Evolutionary conservation across 2,888 invertebrate species (phyloP).

Genomic region (Stratiomys singularior): DNA sequence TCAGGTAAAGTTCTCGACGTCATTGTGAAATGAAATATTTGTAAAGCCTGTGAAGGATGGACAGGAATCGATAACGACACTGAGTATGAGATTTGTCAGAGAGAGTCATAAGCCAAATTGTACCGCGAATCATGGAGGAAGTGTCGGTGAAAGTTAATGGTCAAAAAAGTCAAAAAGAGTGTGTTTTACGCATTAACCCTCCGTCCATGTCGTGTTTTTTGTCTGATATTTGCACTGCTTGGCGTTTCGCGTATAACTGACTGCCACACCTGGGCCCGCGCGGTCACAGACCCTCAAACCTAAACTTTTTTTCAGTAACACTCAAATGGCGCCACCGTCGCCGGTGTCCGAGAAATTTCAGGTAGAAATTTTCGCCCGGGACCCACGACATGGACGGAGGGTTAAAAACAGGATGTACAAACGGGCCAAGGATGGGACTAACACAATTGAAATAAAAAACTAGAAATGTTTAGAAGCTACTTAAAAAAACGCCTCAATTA

Average conservation of each 20-base stretch:
- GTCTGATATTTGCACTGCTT: too few relatives aligned
- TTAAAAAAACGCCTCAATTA: background rate
- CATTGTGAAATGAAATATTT: background rate
- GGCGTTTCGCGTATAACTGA: too few relatives aligned
- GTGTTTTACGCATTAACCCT: constrained; percentile 34
- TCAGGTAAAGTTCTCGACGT: constrained; percentile 26
- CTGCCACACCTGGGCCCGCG: too few relatives aligned
- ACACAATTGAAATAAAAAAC: background rate
- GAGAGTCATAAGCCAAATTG: constrained; percentile 22
- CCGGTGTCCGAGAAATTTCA: too few relatives aligned
- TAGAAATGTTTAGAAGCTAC: background rate
- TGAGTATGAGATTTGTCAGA: constrained; percentile 20
- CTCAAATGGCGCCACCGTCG: too few relatives aligned
- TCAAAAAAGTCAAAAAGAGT: constrained; percentile 2
- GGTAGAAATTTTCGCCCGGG: too few relatives aligned
- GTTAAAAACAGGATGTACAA: constrained; percentile 23
- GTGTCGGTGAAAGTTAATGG: constrained; percentile 24
- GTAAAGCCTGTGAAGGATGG: constrained; percentile 21
- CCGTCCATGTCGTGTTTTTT: too few relatives aligned
- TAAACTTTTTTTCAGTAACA: too few relatives aligned
- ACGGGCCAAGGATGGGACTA: constrained; percentile 28
- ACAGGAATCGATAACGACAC: background rate
- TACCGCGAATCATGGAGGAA: constrained; percentile 19
- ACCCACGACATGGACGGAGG: too few relatives aligned
- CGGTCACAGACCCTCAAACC: too few relatives aligned